These are phyloP conservation scores for Leptodactylus fuscus DNA, from an alignment of 2,113 vertebrate species.

Conservation along the genomic window DNA sequence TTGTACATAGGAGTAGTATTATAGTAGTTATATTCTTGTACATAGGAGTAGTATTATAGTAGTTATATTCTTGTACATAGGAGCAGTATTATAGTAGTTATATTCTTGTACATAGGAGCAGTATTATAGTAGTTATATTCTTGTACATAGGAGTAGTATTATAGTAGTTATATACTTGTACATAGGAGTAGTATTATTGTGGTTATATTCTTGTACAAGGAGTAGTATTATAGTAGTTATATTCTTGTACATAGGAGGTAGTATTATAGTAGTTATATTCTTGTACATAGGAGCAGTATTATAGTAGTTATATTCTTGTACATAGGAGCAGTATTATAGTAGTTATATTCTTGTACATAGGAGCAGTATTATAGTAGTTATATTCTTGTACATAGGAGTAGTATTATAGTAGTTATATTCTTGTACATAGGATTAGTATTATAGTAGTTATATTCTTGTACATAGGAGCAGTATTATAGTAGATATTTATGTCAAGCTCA, in stretches of 20 bases:
- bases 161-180: slow-evolving; percentile 6
- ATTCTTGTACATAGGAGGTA: too few species aligned
- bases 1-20: not conserved
- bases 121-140: too few species aligned
- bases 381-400: not conserved
- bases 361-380: not conserved
- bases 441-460: not conserved
- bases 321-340: slow-evolving; percentile 5
- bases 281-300: not conserved
- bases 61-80: not conserved
- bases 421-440: not conserved
- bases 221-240: too few species aligned
- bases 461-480: not conserved
- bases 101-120: too few species aligned
- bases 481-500: too few species aligned
- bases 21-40: not conserved
- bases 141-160: not conserved
- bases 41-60: not conserved
- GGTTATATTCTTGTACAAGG: too few species aligned
- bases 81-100: too few species aligned
- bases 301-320: slow-evolving; percentile 3
- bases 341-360: not conserved
- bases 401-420: slow-evolving; percentile 10
- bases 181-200: too few species aligned
- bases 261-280: slow-evolving; percentile 1